Percentiles rank a stretch among this genome's conserved stretches.
phyloP scores from a whole-genome alignment of 92 coral and sea anemone genomes.

The Zoanthus gigantus region DNA sequence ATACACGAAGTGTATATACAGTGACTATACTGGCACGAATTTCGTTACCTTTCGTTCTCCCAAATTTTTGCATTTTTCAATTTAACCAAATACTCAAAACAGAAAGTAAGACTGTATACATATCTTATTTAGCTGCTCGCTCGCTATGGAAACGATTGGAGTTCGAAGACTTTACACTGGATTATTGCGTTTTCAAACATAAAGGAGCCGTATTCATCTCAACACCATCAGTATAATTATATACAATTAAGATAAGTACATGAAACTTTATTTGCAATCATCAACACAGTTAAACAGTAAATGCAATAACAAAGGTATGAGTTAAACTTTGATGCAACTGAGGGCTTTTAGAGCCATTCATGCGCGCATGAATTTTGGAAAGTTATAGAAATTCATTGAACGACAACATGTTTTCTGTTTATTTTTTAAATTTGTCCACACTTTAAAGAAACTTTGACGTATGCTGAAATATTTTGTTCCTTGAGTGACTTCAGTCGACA shows the following conservation, averaged over 20 bases:
- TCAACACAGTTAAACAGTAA: neutral
- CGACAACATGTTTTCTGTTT: neutral
- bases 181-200: too few relatives aligned
- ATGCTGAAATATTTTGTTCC: neutral
- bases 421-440: neutral
- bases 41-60: too few relatives aligned
- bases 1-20: too few relatives aligned
- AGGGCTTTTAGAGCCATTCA: neutral
- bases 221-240: neutral
- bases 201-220: too few relatives aligned
- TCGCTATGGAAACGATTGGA: too few relatives aligned
- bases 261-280: neutral
- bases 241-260: neutral
- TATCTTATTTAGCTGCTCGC: too few relatives aligned
- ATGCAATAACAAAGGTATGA: neutral
- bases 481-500: conserved; percentile 1
- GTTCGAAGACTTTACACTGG: too few relatives aligned
- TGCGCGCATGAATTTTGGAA: neutral
- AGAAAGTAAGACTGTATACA: too few relatives aligned
- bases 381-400: neutral
- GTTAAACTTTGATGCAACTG: neutral
- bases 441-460: neutral
- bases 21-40: too few relatives aligned
- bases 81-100: too few relatives aligned
- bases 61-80: too few relatives aligned